Base-by-base conservation (phyloP, 2,888 invertebrate genomes). In the Keiferia lycopersicella region DNA sequence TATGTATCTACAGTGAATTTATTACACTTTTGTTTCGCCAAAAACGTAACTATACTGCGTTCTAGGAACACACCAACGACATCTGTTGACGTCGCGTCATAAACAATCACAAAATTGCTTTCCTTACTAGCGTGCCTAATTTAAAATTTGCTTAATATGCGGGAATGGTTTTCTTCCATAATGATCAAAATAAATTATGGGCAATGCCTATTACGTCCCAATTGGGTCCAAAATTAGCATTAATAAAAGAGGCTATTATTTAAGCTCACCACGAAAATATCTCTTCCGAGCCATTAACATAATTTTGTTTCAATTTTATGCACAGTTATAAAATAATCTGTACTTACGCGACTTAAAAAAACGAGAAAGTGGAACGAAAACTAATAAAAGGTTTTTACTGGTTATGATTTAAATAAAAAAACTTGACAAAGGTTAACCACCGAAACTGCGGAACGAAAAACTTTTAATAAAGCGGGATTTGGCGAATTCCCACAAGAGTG, bases 151-250 rank as follows among this genome's bases (percentile, higher is more conserved):
- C 16, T 14, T 1, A 45, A 45, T 3, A 16, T 45, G n/a, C 45
- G 1, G n/a, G 45, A 45, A n/a, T 34, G 6, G 45, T 41, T 41
- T 41, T 14, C 41, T 14, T 12, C 41, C 41, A 14, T 41, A 45
- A 45, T 45, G 16, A 45, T 18, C 22, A 51, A 22, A 20, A 51
- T 51, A 51, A 51, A 51, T 51, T 51, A 22, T 22, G 18, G 22
- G 8, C 20, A 51, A 20, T 51, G 3, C 51, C 11, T 51, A 51
- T 51, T 51, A 51, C 51, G 51, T 0, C 51, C 2, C 8, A 51
- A 51, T 51, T 51, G 51, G 51, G 10, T 50, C 22, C 22, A 51
- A 51, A 51, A 51, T 51, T 51, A 51, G 22, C 51, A 51, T 51
- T 16, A 20, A 20, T 18, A 20, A 51, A 51, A 51, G 51, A 22